Base-by-base conservation (phyloP, 2,797 vertebrate species). In the Protosalanx chinensis region DNA sequence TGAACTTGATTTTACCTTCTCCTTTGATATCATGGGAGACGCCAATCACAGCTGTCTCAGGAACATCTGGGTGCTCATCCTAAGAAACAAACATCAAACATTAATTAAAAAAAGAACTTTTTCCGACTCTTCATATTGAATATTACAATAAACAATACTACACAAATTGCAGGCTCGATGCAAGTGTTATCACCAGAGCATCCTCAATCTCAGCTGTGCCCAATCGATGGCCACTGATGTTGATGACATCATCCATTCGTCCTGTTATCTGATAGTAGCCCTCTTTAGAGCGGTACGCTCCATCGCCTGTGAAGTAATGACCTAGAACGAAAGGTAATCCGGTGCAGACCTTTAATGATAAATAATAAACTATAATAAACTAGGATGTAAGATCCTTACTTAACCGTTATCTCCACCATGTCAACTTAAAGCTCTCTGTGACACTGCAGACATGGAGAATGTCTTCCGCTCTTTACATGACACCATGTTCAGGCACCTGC, bases 261-360 rank as follows among this genome's bases (percentile, higher is more conserved):
- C 96, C 96, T 0, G 95, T 98, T 68, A 98, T 96, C 91, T 96
- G 95, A 80, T 97, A 98, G 83, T 93, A 94, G 1, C 95, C 96
- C 0, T 93, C 82, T 53, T 90, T 70, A 0, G 92, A 92, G 18
- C 95, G 91, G 82, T 88, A 74, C 0, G 94, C 96, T 35, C 95
- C 94, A 7, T 98, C 96, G 0, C 96, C 96, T 0, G 93, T 95
- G 83, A 96, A 98, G 77, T 96, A 98, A 78, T 91, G 90, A 60
- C 96, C 96, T 98, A 68, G 2, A 73, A 74, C 73, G 63, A 1
- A 49, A 29, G 56, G 33, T 6, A 18, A 3, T 29, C 18, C 23
- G 29, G 15, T 12, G 37, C 64, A 58, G 5, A 57, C 33, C 29
- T 37, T 30, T 30, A 32, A 8, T 46, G 13, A 46, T 46, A 65